phyloP scores from a whole-genome alignment of 2,888 invertebrate genomes.

The Chrysomela aeneicollis region DNA sequence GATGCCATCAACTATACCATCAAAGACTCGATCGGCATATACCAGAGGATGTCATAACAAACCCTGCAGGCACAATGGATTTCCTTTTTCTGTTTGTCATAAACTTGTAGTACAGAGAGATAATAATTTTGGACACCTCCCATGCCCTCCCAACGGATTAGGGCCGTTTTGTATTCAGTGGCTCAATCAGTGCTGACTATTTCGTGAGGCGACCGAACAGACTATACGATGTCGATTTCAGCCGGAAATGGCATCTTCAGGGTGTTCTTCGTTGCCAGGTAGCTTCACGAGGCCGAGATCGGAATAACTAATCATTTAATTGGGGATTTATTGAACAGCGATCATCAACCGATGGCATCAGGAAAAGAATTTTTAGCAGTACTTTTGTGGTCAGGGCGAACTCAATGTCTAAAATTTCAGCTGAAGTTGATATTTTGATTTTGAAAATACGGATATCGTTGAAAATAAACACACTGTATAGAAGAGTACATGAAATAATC shows the following conservation, averaged over 20 bases:
- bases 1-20: no score
- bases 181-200: conserved; percentile 2
- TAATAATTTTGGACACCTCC: conserved; percentile 25
- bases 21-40: not conserved
- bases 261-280: not conserved
- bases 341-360: no score
- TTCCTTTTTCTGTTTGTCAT: conserved; percentile 18
- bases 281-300: not conserved
- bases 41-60: conserved; percentile 13
- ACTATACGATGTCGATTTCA: not conserved
- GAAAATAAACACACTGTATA: no score
- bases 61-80: conserved; percentile 25
- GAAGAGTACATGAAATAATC: no score
- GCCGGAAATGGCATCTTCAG: not conserved
- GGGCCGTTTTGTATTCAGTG: conserved; percentile 16
- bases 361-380: no score
- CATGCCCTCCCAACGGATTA: conserved; percentile 22
- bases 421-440: no score
- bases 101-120: conserved; percentile 33
- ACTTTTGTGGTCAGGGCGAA: no score
- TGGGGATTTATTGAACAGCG: not conserved
- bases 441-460: no score
- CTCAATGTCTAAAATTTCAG: no score
- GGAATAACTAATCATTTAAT: not conserved
- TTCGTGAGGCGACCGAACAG: conserved; percentile 6